These are phyloP conservation scores for Lordiphosa collinella DNA, from an alignment of 1,140 invertebrate genomes.

Conservation along the genomic window DNA sequence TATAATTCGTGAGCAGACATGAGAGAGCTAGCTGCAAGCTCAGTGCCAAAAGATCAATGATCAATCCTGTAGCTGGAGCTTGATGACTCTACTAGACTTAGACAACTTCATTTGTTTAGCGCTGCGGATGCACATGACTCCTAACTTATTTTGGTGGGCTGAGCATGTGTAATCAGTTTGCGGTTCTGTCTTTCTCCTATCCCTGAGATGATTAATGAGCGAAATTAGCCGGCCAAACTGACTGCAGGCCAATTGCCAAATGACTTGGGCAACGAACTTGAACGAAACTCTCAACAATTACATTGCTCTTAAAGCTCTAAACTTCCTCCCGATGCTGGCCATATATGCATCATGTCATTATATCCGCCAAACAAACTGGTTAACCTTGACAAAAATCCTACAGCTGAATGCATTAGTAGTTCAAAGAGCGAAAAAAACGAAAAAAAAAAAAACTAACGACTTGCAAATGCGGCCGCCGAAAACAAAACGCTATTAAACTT, in stretches of 20 bases:
- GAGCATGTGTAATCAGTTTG: conserved; percentile 67
- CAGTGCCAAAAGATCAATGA: conserved; percentile 77
- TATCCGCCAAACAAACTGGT: conserved; percentile 65
- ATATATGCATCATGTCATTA: conserved; percentile 69
- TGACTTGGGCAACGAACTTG: conserved; percentile 73
- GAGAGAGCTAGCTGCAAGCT: conserved; percentile 27
- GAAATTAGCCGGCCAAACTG: conserved; percentile 52
- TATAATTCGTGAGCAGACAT: conserved; percentile 63
- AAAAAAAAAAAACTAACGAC: conserved; percentile 47
- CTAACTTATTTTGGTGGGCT: conserved; percentile 56
- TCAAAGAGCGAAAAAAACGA: conserved; percentile 46
- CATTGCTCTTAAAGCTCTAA: conserved; percentile 47
- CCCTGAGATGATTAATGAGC: conserved; percentile 65
- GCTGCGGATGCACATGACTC: conserved; percentile 23
- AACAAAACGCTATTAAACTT: conserved; percentile 78
- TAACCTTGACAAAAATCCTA: conserved; percentile 79
- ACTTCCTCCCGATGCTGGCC: conserved; percentile 59
- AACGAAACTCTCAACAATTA: conserved; percentile 69
- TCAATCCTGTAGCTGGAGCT: conserved; percentile 53
- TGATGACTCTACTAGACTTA: conserved; percentile 67
- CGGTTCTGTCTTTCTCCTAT: conserved; percentile 19
- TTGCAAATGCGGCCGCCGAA: conserved; percentile 52
- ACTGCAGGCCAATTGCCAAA: conserved; percentile 37
- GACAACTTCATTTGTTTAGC: conserved; percentile 76
- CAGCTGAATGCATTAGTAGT: conserved; percentile 79